A percentile compares a stretch with the other conserved stretches of the same genome.
phyloP scores from a whole-genome alignment of 2,113 vertebrate genomes.

The Notarius lentiginosus region DNA sequence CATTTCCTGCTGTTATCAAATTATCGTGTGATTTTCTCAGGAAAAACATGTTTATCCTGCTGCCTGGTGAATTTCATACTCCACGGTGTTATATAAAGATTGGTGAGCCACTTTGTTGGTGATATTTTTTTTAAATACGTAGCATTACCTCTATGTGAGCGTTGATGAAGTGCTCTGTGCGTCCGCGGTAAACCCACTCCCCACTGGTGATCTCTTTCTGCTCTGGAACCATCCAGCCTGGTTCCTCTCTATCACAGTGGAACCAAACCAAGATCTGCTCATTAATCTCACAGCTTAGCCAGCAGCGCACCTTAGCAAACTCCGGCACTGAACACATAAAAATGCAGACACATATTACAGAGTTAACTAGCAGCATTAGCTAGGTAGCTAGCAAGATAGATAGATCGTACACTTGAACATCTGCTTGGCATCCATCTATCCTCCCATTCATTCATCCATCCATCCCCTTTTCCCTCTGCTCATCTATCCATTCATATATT shows the following conservation, averaged over 20 bases:
- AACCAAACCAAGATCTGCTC: slow-evolving; percentile 77
- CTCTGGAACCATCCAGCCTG: slow-evolving; percentile 70
- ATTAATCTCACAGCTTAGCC: slow-evolving; percentile 74
- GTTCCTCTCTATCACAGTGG: slow-evolving; percentile 69
- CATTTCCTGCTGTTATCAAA: not conserved
- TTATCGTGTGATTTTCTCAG: not conserved
- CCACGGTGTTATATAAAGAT: not conserved
- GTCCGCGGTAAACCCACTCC: slow-evolving; percentile 73
- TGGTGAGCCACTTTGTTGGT: not conserved
- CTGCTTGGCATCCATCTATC: not conserved
- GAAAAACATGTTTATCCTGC: not conserved
- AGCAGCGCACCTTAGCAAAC: slow-evolving; percentile 68
- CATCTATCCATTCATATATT: not conserved
- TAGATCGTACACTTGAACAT: no score
- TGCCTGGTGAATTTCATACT: not conserved
- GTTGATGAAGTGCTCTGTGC: slow-evolving; percentile 72
- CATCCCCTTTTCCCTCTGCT: not conserved
- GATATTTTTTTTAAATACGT: not conserved
- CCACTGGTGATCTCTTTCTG: slow-evolving; percentile 66
- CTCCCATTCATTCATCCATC: not conserved
- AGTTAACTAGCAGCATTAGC: not conserved
- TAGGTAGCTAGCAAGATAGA: not conserved
- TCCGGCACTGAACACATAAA: slow-evolving; percentile 68
- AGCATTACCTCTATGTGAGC: slow-evolving; percentile 73
- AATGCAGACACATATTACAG: not conserved